Evolutionary conservation across 2,797 vertebrate genomes (phyloP), one percentile per base, ranked within the genome.

Genomic region (Diplodus puntazzo): DNA sequence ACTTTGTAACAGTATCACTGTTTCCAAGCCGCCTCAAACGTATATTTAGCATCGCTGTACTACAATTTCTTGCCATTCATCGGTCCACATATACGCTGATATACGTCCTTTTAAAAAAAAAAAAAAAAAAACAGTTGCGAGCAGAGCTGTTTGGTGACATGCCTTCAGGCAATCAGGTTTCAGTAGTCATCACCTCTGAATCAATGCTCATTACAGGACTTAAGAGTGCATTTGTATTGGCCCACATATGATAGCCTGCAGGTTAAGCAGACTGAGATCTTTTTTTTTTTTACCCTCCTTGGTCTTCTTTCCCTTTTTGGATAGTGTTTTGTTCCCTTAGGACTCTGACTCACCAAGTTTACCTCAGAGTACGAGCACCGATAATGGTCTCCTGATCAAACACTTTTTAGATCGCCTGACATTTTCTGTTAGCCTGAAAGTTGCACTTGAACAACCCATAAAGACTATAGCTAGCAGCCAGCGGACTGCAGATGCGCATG

Each of bases 351-450:
- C 43, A 59, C 23, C 61, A 57, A 8, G 16, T 53, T 39, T 21
- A 71, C 21, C 13, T 43, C 23, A 6, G 30, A 69, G 20, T 61
- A 58, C 49, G n/a, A 45, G 16, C 50, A 2, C 49, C 42, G 16
- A 68, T 70, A 60, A 57, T 55, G 39, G 46, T 53, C 21, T 49
- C 25, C 57, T 70, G 65, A 87, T 73, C 62, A 63, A 79, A 68
- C 27, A 17, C 55, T 25, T 23, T 62, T 45, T 16, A 39, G 69
- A 53, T 67, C 0, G 7, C 17, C 11, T 66, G 17, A 62, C 25
- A 18, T 25, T 27, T 46, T 68, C 12, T 69, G 34, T 73, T 73
- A 9, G 34, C 34, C 34, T 34, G 50, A 49, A 70, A 77, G 74
- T 65, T 74, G 11, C 11, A 30, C 39, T 27, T 39, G 43, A 67